A percentile compares a stretch with the other conserved stretches of the same genome.
Conservation (phyloP, 1,140 invertebrate species). For the Temnothorax nylanderi region DNA sequence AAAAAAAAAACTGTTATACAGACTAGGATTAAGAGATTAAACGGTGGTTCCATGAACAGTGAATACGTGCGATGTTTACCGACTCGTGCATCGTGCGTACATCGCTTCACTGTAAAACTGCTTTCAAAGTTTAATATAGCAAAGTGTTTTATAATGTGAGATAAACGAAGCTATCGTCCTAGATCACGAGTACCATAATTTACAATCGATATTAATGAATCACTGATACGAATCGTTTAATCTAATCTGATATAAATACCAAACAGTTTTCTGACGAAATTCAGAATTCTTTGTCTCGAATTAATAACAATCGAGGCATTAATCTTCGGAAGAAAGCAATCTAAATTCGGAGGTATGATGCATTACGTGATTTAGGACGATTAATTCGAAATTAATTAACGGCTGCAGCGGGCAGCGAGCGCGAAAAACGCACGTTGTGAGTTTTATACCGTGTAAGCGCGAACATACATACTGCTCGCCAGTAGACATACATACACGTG, state of each 20-base stretch:
- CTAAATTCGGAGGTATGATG: neutral
- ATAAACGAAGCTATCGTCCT: constrained; percentile 32
- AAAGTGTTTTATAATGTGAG: constrained; percentile 61
- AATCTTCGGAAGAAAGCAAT: neutral
- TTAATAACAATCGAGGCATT: neutral
- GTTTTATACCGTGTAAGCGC: constrained; percentile 74
- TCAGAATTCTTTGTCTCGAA: neutral
- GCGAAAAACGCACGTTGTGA: constrained; percentile 64
- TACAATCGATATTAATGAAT: neutral
- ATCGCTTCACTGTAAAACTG: constrained; percentile 32
- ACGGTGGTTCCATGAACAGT: neutral
- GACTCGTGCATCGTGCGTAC: neutral
- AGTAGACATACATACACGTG: constrained; percentile 66
- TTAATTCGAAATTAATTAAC: constrained; percentile 30
- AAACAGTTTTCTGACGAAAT: neutral
- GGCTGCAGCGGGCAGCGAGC: constrained; percentile 25
- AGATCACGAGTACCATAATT: neutral
- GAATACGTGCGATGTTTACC: neutral
- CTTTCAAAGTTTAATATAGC: constrained; percentile 52
- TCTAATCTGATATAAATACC: neutral
- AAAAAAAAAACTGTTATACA: constrained; percentile 49
- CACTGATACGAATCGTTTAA: neutral
- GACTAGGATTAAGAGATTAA: constrained; percentile 36
- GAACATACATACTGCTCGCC: constrained; percentile 64
- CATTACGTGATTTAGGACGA: constrained; percentile 10